Percentiles rank a stretch among this genome's conserved stretches.
phyloP scores from a whole-genome alignment of 2,113 vertebrate species.

The Chionodraco myersi region DNA sequence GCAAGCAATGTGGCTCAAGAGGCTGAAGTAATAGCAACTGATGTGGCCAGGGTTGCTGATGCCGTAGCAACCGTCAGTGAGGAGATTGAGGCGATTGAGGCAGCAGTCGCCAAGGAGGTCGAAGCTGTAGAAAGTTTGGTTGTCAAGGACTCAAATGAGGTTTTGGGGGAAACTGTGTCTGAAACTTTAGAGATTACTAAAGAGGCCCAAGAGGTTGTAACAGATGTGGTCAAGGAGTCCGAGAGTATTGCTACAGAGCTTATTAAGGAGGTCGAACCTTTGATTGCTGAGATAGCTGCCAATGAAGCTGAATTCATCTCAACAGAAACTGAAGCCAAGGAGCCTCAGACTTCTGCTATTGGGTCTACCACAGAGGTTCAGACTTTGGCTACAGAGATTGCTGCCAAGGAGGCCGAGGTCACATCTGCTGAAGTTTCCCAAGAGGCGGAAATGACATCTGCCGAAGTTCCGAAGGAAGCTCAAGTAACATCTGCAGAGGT shows the following conservation, averaged over 20 bases:
- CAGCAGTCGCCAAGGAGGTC: conserved; percentile 8
- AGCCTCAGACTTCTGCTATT: neutral
- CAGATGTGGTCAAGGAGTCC: neutral
- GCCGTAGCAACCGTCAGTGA: conserved; percentile 9
- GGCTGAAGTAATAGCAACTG: conserved; percentile 26
- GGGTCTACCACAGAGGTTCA: neutral
- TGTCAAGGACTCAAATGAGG: conserved; percentile 1
- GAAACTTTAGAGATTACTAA: conserved; percentile 6
- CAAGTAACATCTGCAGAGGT: neutral
- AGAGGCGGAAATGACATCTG: neutral
- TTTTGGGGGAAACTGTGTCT: neutral
- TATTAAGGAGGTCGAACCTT: conserved; percentile 7
- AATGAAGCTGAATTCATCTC: conserved; percentile 12
- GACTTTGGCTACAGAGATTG: neutral
- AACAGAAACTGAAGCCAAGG: conserved; percentile 11
- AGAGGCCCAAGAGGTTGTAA: neutral
- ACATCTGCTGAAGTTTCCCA: neutral
- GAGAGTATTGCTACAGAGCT: conserved; percentile 1
- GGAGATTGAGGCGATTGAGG: conserved; percentile 22
- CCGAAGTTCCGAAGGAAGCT: neutral
- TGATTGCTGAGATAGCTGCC: neutral
- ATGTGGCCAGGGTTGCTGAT: conserved; percentile 36
- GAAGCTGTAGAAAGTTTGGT: neutral
- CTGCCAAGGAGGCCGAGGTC: neutral
- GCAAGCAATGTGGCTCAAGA: conserved; percentile 23